Conservation (phyloP, 2,888 invertebrate species). For the Volucella inflata region DNA sequence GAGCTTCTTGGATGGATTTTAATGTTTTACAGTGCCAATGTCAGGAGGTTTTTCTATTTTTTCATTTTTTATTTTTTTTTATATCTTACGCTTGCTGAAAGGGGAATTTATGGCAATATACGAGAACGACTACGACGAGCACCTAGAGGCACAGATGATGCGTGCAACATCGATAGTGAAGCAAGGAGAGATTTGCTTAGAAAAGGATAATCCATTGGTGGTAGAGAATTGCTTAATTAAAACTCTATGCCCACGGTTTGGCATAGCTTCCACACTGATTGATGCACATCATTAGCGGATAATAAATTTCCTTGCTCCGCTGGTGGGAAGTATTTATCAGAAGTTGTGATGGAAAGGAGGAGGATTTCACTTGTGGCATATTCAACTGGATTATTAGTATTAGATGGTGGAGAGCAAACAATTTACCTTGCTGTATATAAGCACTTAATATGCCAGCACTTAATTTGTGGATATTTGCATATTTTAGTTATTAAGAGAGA, state of each 20-base stretch:
- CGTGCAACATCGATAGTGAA: constrained; percentile 35
- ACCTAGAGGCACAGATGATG: constrained; percentile 30
- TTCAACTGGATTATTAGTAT: constrained; percentile 75
- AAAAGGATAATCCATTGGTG: constrained; percentile 18
- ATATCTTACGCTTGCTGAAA: constrained; percentile 6
- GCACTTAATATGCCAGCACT: not conserved
- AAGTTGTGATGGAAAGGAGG: constrained; percentile 68
- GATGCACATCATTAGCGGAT: constrained; percentile 79
- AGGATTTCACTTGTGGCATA: constrained; percentile 66
- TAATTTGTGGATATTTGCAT: constrained; percentile 1
- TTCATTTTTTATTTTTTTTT: not conserved
- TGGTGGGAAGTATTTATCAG: constrained; percentile 66
- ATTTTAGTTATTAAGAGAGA: not conserved
- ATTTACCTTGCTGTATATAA: not conserved
- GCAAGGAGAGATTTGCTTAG: not conserved
- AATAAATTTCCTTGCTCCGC: constrained; percentile 80
- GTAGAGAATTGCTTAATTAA: constrained; percentile 82
- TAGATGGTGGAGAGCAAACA: constrained; percentile 60
- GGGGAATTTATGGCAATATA: constrained; percentile 35
- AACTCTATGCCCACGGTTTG: constrained; percentile 78
- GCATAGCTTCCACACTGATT: constrained; percentile 67
- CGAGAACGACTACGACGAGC: not conserved
- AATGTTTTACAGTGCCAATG: constrained; percentile 36
- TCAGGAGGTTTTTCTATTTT: constrained; percentile 43
- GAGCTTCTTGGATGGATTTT: constrained; percentile 9